Percentiles rank a stretch among this genome's conserved stretches.
Conservation (phyloP, 2,797 vertebrate species). For the Cirrhinus molitorella region DNA sequence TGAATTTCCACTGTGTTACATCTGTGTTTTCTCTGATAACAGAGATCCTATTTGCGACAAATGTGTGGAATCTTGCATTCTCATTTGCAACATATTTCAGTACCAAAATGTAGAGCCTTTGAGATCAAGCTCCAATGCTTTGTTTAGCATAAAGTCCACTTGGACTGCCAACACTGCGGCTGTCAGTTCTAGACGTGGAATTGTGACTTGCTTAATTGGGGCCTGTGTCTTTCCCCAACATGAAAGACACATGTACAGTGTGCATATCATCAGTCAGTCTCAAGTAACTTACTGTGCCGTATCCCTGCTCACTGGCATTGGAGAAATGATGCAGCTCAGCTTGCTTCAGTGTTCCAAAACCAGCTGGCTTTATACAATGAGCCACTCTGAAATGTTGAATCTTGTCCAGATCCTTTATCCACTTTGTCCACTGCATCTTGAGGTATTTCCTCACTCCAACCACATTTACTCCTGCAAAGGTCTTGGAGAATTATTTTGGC, state of each 20-base stretch:
- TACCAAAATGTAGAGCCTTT: background rate
- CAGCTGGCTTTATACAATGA: background rate
- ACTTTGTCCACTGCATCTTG: slow-evolving; percentile 19
- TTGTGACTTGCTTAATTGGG: slow-evolving; percentile 1
- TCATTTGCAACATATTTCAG: background rate
- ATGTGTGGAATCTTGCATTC: background rate
- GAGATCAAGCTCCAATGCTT: background rate
- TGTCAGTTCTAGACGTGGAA: background rate
- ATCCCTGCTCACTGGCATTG: background rate
- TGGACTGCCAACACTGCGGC: background rate
- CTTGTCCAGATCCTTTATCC: slow-evolving; percentile 48
- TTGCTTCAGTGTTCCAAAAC: slow-evolving; percentile 42
- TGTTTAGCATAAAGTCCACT: background rate
- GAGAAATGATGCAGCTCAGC: slow-evolving; percentile 38
- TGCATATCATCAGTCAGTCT: background rate
- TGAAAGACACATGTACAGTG: no score
- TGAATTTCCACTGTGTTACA: background rate
- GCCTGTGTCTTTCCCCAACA: no score
- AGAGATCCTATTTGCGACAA: background rate
- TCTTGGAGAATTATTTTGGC: slow-evolving; percentile 6
- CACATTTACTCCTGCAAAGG: slow-evolving; percentile 1
- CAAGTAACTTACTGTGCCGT: background rate
- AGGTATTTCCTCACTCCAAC: background rate
- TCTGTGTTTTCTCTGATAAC: background rate
- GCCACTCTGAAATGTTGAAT: background rate